phyloP scores from a whole-genome alignment of 2,113 vertebrate genomes.

The Piprites chloris region DNA sequence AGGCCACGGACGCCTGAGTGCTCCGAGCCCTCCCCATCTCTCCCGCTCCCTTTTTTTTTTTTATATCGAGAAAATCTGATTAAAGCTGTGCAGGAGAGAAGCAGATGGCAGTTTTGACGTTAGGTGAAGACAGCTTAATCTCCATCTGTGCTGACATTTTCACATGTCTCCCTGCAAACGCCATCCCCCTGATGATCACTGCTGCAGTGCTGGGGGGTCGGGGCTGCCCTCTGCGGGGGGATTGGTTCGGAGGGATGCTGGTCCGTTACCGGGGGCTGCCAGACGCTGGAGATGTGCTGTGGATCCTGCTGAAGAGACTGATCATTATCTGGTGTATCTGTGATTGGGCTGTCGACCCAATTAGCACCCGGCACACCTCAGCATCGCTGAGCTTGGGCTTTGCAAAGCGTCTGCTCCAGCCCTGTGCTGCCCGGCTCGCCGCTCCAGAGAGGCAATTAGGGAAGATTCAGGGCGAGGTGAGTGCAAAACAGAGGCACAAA shows the following conservation, averaged over 20 bases:
- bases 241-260: not conserved
- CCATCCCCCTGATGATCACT: not conserved
- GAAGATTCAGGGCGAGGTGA: not conserved
- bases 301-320: not conserved
- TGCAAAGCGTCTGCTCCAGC: not conserved
- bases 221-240: not conserved
- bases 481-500: not conserved
- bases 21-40: not conserved
- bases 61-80: conserved; percentile 48
- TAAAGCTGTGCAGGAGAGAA: conserved; percentile 31
- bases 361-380: not conserved
- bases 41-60: not conserved
- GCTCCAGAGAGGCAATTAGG: not conserved
- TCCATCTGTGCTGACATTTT: conserved; percentile 68
- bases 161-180: not conserved
- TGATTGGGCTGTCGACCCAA: not conserved
- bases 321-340: not conserved
- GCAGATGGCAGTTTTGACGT: conserved; percentile 66
- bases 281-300: not conserved
- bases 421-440: not conserved
- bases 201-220: not conserved
- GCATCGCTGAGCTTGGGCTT: not conserved
- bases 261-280: not conserved
- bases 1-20: not conserved
- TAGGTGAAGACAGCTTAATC: conserved; percentile 64